Evolutionary conservation across 1,140 invertebrate genomes (phyloP).

Genomic region (Hycleus cichorii): DNA sequence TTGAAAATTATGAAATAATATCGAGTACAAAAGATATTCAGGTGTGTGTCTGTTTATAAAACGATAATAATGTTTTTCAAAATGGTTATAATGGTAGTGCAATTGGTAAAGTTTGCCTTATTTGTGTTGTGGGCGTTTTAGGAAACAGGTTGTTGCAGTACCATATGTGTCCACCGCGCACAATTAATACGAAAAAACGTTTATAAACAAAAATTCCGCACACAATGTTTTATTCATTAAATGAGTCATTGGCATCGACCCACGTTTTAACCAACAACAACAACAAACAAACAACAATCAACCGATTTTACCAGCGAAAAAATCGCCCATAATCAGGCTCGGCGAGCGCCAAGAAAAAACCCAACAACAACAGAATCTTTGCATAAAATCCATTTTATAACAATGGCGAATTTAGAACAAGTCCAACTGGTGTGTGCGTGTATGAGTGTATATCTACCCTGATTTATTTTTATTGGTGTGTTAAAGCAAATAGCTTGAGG

Average conservation of each 20-base stretch:
- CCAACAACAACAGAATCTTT: background rate
- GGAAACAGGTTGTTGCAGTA: slow-evolving; percentile 19
- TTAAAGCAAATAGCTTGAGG: background rate
- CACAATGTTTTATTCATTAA: slow-evolving; percentile 17
- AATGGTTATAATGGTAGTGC: too few relatives aligned
- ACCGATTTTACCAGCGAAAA: too few relatives aligned
- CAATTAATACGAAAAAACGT: slow-evolving; percentile 15
- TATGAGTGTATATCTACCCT: background rate
- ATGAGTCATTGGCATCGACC: slow-evolving; percentile 6
- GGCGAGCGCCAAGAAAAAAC: background rate
- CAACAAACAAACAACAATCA: too few relatives aligned
- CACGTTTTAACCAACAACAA: slow-evolving; percentile 1
- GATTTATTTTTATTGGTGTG: slow-evolving; percentile 6
- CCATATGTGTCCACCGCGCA: slow-evolving; percentile 10
- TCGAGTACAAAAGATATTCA: too few relatives aligned
- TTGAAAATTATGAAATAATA: too few relatives aligned
- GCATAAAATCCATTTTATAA: too few relatives aligned
- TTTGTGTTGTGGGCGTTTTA: slow-evolving; percentile 12
- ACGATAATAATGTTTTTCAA: too few relatives aligned
- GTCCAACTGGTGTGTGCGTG: background rate
- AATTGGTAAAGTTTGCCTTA: slow-evolving; percentile 13
- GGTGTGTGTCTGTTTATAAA: too few relatives aligned
- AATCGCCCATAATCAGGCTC: background rate
- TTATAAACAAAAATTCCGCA: slow-evolving; percentile 13
- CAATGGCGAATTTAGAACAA: slow-evolving; percentile 2